These are phyloP conservation scores for Penaeus japonicus DNA, from an alignment of 1,140 invertebrate species.

Conservation along the genomic window DNA sequence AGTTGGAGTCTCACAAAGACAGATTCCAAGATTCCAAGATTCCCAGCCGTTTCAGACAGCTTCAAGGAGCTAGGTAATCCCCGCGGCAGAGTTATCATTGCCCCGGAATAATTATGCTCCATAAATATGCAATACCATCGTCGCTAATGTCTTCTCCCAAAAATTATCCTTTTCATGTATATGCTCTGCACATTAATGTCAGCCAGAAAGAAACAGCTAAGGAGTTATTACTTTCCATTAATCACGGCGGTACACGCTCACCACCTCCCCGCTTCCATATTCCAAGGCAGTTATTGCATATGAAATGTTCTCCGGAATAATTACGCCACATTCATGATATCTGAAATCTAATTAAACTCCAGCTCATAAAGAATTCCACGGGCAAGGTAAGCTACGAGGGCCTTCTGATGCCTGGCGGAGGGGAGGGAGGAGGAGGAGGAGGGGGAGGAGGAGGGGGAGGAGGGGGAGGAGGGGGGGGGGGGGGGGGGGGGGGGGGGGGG, in stretches of 20 bases:
- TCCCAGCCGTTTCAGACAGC: constrained; percentile 38
- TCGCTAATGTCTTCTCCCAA: constrained; percentile 54
- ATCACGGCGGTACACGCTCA: constrained; percentile 46
- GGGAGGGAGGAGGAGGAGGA: neutral
- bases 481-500: no score
- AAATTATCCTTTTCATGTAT: constrained; percentile 57
- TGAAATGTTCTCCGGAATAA: constrained; percentile 54
- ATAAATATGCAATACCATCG: constrained; percentile 57
- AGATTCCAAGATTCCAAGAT: constrained; percentile 47
- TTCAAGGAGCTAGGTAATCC: constrained; percentile 24
- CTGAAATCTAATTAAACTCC: constrained; percentile 56
- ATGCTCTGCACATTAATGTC: constrained; percentile 51
- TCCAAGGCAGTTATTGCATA: constrained; percentile 56
- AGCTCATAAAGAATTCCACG: constrained; percentile 54
- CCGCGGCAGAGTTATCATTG: constrained; percentile 54
- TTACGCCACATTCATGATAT: constrained; percentile 57
- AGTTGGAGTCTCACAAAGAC: constrained; percentile 36
- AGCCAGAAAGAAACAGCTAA: constrained; percentile 55
- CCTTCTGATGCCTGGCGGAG: constrained; percentile 3
- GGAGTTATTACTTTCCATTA: constrained; percentile 56
- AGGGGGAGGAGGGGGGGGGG: no score
- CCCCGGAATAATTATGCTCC: constrained; percentile 53
- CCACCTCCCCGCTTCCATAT: constrained; percentile 52
- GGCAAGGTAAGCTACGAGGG: constrained; percentile 54
- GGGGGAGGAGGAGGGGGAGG: no score